Percentiles rank a stretch among this genome's conserved stretches.
phyloP scores from a whole-genome alignment of 2,113 vertebrate species.

The Pituophis catenifer region DNA sequence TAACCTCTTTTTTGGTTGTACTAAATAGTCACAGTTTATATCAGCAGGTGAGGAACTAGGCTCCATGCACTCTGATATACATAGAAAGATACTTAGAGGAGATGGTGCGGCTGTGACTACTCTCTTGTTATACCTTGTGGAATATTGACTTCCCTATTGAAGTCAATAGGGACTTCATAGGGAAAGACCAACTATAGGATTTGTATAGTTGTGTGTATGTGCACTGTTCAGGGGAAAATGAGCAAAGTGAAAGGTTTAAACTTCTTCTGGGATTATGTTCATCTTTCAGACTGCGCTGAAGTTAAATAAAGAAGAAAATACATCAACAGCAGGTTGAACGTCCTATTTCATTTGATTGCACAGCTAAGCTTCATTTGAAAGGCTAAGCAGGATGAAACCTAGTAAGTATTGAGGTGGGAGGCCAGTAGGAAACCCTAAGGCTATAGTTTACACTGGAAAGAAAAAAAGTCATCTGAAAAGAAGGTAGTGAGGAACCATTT shows the following conservation, averaged over 20 bases:
- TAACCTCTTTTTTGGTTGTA: neutral
- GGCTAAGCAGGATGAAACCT: neutral
- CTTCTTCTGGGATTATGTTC: neutral
- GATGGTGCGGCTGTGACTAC: neutral
- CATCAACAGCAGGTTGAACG: neutral
- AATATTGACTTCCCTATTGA: too few species aligned
- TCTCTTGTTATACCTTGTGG: neutral
- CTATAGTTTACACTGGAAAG: neutral
- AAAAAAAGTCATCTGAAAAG: neutral
- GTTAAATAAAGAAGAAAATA: neutral
- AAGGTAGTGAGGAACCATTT: neutral
- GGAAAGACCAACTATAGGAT: neutral
- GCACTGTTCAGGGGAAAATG: neutral
- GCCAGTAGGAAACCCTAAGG: neutral
- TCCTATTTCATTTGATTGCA: neutral
- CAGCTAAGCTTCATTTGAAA: neutral
- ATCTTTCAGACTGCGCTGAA: neutral
- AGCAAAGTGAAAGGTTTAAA: neutral
- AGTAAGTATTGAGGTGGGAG: neutral
- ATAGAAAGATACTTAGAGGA: neutral
- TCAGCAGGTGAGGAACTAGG: neutral
- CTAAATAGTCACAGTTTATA: neutral
- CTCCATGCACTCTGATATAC: fast-evolving
- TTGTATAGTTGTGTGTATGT: neutral
- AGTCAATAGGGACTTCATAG: neutral